Base-by-base conservation (phyloP, 1,140 invertebrate species). In the Drosophila elegans region DNA sequence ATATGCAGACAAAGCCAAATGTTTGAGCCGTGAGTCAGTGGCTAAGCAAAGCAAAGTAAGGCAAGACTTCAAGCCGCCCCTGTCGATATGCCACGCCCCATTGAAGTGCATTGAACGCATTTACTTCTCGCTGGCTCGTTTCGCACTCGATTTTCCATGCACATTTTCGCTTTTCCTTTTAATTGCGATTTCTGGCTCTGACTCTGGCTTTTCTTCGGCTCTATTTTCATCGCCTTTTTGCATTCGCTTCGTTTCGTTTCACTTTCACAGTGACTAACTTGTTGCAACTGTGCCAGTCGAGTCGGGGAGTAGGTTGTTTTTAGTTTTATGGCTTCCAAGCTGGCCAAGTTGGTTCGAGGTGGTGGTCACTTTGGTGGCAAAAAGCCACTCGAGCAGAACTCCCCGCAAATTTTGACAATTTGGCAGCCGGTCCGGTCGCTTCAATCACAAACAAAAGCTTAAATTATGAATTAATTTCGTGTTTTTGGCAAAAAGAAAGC, bases 41-140 rank as follows among this genome's bases (percentile, higher is more conserved):
- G 16, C 16, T 21, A 45, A 38, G 39, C 53, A 36, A 36, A 38
- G 42, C 21, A 64, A 45, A 51, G 3, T 52, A 52, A 69, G 75
- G 64, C 63, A 78, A 74, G 56, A 62, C 68, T 64, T 56, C 38
- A 62, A 62, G 57, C 29, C 25, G 57, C 29, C 25, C 41, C 53
- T 41, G 66, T 49, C 36, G 60, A 52, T 52, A 34, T 44, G 60
- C 56, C 74, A 72, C 83, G 83, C 83, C 81, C 55, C 62, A 27
- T 45, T 42, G 55, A 60, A 57, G 83, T 83, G 83, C 83, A 86
- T 83, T 86, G 84, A 89, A 86, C 83, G 83, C 84, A 79, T 83
- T 88, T 72, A 57, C 54, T 73, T 75, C 25, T 53, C 62, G 39
- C 42, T 45, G 38, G 53, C 41, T 53, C 61, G 39, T 38, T 42